Percentiles rank a stretch among this genome's conserved stretches.
phyloP scores from a whole-genome alignment of 2,797 vertebrate genomes.

The Xiphorhynchus erythropygius region DNA sequence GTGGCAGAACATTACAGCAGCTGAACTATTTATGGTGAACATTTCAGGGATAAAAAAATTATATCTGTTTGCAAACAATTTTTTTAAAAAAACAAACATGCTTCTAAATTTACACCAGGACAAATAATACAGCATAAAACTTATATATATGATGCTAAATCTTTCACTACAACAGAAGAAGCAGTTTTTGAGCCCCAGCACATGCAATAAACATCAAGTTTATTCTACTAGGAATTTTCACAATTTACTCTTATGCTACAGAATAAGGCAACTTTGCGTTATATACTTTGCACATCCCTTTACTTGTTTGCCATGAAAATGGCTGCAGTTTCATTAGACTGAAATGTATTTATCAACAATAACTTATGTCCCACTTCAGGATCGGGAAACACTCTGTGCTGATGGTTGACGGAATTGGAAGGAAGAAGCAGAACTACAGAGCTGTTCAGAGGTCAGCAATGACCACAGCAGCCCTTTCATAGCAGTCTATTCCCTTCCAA shows the following conservation, averaged over 20 bases:
- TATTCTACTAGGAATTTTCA: not conserved
- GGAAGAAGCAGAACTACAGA: not conserved
- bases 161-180: not conserved
- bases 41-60: constrained; percentile 44
- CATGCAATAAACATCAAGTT: not conserved
- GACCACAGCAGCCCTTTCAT: not conserved
- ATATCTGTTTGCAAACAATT: constrained; percentile 6
- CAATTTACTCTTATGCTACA: not conserved
- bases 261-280: not conserved
- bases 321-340: not conserved
- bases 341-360: not conserved
- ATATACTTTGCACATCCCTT: not conserved
- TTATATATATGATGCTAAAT: not conserved
- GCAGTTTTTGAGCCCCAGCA: not conserved
- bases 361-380: not conserved
- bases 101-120: constrained; percentile 26
- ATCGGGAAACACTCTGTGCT: not conserved
- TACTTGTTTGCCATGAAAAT: not conserved
- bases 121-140: not conserved
- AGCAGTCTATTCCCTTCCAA: not conserved
- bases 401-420: not conserved
- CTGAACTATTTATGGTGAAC: constrained; percentile 61
- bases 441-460: not conserved
- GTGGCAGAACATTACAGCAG: constrained; percentile 35
- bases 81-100: not conserved